Evolutionary conservation across 2,797 vertebrate genomes (phyloP), one percentile per base, ranked within the genome.

Genomic region (Cheracebus regulus): DNA sequence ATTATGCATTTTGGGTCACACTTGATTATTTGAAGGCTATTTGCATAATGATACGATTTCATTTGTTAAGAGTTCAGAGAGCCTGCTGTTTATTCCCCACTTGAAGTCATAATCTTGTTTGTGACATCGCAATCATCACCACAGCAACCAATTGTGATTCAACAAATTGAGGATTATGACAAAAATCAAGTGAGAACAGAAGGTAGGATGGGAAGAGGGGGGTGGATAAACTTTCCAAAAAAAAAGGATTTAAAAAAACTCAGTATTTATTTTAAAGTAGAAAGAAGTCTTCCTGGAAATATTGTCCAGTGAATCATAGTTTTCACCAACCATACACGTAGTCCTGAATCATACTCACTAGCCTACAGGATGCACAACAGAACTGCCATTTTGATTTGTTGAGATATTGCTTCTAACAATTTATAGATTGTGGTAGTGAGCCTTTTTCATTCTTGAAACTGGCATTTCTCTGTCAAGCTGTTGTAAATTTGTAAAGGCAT

Each of bases 1-100:
- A 85, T 44, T 7, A 24, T 28, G 75, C 80, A 7, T 67, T 61
- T 57, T 1, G 83, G 70, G 75, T 79, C 36, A 28, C 39, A 4
- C 10, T 55, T 24, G 58, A 85, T 48, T 7, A 44, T 28, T 61
- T 3, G 36, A 30, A 46, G 61, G 15, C 14, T 36, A 36, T 78
- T 67, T 95, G 50, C 90, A 33, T 67, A 58, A 78, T 44, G 88
- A 89, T 30, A 20, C 26, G 70, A 87, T 90, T 90, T 72, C 24
- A 4, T 58, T 12, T 61, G 46, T 48, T 33, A 41, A 52, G 86
- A 64, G 28, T 39, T 22, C 36, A 2, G 30, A 17, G 30, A 0
- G 1, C 61, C 39, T 39, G 36, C 22, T 82, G 64, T 28, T 17
- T 33, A 12, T 72, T 64, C 50, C 12, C 10, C 39, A 46, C n/a